These are phyloP conservation scores for Drosophila nr. perissopoda DNA, from an alignment of 2,888 invertebrate species.

Conservation along the genomic window DNA sequence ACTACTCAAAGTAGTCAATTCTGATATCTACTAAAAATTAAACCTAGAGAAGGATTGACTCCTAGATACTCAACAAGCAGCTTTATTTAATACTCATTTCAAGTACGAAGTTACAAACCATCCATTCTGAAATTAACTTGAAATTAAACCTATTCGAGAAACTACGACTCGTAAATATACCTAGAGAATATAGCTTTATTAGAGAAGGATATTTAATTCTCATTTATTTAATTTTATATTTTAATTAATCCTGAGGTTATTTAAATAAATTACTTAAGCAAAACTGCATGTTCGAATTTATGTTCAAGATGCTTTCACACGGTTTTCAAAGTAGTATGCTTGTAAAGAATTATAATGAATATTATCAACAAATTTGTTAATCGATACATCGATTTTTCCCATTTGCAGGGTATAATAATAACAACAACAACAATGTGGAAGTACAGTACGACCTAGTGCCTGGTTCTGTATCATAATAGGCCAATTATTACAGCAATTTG, in stretches of 20 bases:
- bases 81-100: background rate
- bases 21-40: background rate
- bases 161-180: background rate
- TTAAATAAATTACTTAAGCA: background rate
- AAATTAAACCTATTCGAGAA: background rate
- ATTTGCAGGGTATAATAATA: slow-evolving; percentile 5
- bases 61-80: background rate
- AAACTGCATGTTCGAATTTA: background rate
- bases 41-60: background rate
- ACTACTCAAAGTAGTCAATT: background rate
- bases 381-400: background rate
- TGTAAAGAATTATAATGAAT: background rate
- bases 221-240: background rate
- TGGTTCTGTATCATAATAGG: slow-evolving; percentile 72
- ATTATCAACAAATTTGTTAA: background rate
- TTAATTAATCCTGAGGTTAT: background rate
- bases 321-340: background rate
- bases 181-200: background rate
- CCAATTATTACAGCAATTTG: slow-evolving; percentile 80
- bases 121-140: background rate
- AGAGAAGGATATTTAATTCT: background rate
- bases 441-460: slow-evolving; percentile 76
- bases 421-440: slow-evolving; percentile 29
- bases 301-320: background rate
- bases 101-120: background rate